Base-by-base conservation (phyloP, 2,888 invertebrate genomes). In the Oligia fasciuncula region DNA sequence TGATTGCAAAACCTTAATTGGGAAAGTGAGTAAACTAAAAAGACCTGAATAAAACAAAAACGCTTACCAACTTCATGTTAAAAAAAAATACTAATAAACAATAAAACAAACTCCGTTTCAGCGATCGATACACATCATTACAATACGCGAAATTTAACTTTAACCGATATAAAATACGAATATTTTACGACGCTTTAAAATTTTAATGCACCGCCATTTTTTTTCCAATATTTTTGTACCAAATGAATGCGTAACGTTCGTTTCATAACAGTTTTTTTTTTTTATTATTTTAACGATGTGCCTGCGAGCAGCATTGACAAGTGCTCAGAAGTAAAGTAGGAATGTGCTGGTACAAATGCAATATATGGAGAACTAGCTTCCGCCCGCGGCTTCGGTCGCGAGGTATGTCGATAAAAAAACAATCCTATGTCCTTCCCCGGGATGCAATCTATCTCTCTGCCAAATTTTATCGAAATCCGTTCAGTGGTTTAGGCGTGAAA, bases 101-200 rank as follows among this genome's bases (percentile, higher is more conserved):
- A 13, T 63, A 54, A 68, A 77, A 74, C 57, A 72, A 80, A 82
- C 43, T 73, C 11, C 62, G 71, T 70, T 83, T 83, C 80, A 88
- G 40, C 71, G 29, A 62, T 78, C 80, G 67, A 71, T 71, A 66
- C 43, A 74, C 77, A 82, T 81, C 79, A 82, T 87, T 84, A 87
- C 85, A 86, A 89, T 86, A 91, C 87, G 81, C 71, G 70, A 85
- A 86, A 88, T 87, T 82, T 89, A 88, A 90, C 84, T 85, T 76
- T 75, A 70, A 77, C 81, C 79, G 81, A 90, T 91, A 91, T 91
- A 91, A 92, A 93, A 92, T 89, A 84, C 65, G 85, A 87, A 91
- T 91, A 89, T 91, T 93, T 94, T 93, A 94, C 90, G 93, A 92
- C 79, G 88, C 89, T 90, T 90, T 93, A 90, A 94, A 93, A 91